Evolutionary conservation across 2,113 vertebrate species (phyloP).

Genomic region (Gobio gobio): DNA sequence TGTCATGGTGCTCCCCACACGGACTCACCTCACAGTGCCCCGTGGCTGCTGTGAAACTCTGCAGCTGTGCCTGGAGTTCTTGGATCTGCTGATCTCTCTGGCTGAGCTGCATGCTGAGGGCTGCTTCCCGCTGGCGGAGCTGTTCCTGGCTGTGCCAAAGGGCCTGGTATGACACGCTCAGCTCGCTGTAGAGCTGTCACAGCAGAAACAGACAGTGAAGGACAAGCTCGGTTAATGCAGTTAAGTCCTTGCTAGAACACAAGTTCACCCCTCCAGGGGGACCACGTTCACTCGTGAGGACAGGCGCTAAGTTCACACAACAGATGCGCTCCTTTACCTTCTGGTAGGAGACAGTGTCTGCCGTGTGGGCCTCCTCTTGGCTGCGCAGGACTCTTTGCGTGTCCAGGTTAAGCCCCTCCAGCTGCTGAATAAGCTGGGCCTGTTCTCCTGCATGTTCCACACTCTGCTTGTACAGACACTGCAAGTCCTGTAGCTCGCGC

Average conservation of each 20-base stretch:
- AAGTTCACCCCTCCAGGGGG: conserved; percentile 33
- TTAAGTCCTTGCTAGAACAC: conserved; percentile 30
- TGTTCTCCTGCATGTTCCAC: conserved; percentile 82
- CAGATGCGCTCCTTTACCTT: conserved; percentile 74
- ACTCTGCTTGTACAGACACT: conserved; percentile 84
- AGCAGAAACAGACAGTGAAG: conserved; percentile 46
- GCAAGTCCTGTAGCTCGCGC: conserved; percentile 82
- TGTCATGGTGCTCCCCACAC: conserved; percentile 38
- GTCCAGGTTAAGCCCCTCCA: conserved; percentile 86
- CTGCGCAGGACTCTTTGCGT: conserved; percentile 85
- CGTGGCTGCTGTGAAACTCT: conserved; percentile 63
- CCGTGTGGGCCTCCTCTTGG: conserved; percentile 84
- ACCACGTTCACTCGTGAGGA: conserved; percentile 36
- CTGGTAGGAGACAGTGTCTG: conserved; percentile 84
- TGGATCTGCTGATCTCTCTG: conserved; percentile 80
- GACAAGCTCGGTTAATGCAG: conserved; percentile 40
- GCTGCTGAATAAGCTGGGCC: conserved; percentile 86
- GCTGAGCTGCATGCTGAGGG: conserved; percentile 79
- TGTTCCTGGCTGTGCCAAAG: conserved; percentile 80
- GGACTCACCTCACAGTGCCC: conserved; percentile 35
- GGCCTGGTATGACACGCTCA: conserved; percentile 85
- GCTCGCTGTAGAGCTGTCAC: conserved; percentile 86
- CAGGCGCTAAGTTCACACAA: conserved; percentile 52
- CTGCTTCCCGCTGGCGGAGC: conserved; percentile 78
- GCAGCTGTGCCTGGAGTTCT: conserved; percentile 81